Base-by-base conservation (phyloP, 2,888 invertebrate genomes). In the Papilio elwesi region DNA sequence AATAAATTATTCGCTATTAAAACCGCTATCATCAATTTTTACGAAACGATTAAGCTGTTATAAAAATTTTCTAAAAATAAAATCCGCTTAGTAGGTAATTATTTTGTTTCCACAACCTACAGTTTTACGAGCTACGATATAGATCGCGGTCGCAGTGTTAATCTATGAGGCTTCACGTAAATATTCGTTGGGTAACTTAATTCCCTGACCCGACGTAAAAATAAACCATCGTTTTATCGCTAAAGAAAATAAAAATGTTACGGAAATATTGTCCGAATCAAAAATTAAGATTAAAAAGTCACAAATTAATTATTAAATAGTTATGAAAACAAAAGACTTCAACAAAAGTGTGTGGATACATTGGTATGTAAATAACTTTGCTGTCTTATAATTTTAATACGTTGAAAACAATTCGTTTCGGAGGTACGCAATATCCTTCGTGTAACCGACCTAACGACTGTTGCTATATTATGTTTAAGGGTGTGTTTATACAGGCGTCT, bases 401-500 rank as follows among this genome's bases (percentile, higher is more conserved):
- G 16, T 43, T 55, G 57, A 69, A 68, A 68, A 49, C 12, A 62
- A 73, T 26, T 52, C 12, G 48, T 38, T 52, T 52, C 65, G 26
- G 38, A 55, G 53, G 66, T 62, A 36, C 15, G 62, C 53, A 64
- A 74, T 73, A 74, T 73, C 4, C 57, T 62, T 57, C 57, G 71
- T 74, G 62, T 74, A 57, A 66, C 59, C 64, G 74, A 74, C 69
- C 72, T 77, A 73, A 57, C 66, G 51, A 69, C 69, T 74, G 74
- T 75, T 74, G 75, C 76, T 74, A 77, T 75, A 66, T 51, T 68
- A 76, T 74, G 76, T 77, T 76, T 87, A 87, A 89, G 87, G 88
- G 88, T 84, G 81, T 89, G 88, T 90, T 88, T 89, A 87, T 85
- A 88, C 90, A 90, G 87, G 86, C 88, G 82, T 83, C 84, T 87